Conservation (phyloP, 1,140 invertebrate genomes). For the Drosophila murphyi region DNA sequence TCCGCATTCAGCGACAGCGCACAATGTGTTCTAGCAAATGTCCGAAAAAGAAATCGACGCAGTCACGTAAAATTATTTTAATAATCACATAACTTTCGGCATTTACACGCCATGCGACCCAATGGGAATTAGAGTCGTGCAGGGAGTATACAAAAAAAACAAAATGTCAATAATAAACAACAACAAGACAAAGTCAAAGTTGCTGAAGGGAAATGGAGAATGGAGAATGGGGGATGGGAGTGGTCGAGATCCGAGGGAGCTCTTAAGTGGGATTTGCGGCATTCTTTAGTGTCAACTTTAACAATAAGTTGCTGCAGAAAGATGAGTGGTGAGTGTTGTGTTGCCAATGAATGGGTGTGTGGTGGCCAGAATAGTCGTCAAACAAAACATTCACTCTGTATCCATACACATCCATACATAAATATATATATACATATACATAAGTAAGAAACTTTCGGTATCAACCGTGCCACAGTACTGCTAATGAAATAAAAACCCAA, state of each 20-base stretch:
- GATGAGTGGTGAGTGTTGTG: slow-evolving; percentile 16
- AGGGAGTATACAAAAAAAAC: slow-evolving; percentile 37
- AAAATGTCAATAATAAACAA: slow-evolving; percentile 72
- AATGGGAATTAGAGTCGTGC: slow-evolving; percentile 39
- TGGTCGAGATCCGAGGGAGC: slow-evolving; percentile 40
- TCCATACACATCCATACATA: slow-evolving; percentile 23
- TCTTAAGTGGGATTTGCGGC: slow-evolving; percentile 80
- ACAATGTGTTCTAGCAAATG: slow-evolving; percentile 49
- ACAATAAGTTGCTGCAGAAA: slow-evolving; percentile 68
- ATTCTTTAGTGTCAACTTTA: slow-evolving; percentile 80
- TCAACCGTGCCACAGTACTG: slow-evolving; percentile 49
- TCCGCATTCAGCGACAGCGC: background rate
- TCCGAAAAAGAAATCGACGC: slow-evolving; percentile 76
- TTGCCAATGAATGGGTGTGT: background rate
- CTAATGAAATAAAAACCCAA: slow-evolving; percentile 67
- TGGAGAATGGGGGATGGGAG: background rate
- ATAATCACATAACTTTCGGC: slow-evolving; percentile 82
- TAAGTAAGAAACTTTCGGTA: slow-evolving; percentile 47
- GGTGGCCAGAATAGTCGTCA: slow-evolving; percentile 13
- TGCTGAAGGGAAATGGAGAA: background rate
- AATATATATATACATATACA: slow-evolving; percentile 26
- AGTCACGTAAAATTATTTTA: slow-evolving; percentile 83
- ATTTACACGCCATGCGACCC: slow-evolving; percentile 74
- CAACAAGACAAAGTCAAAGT: slow-evolving; percentile 55
- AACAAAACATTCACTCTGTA: slow-evolving; percentile 32